These are phyloP conservation scores for Anoplophora glabripennis DNA, from an alignment of 1,140 invertebrate genomes.

Conservation along the genomic window DNA sequence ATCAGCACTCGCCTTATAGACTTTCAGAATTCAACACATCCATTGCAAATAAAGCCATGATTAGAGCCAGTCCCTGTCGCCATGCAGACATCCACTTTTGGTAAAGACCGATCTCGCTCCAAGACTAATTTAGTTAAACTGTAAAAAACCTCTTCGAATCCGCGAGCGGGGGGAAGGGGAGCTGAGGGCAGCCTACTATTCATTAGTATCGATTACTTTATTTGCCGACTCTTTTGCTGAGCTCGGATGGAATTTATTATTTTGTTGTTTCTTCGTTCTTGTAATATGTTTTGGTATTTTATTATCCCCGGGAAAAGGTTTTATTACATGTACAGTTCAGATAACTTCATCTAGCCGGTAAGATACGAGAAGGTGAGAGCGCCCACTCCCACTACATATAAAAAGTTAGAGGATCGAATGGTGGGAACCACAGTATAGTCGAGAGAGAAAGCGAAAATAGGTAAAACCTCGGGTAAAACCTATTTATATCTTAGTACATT, in stretches of 20 bases:
- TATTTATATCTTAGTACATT: too few species aligned
- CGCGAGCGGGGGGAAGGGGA: neutral
- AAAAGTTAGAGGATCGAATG: too few species aligned
- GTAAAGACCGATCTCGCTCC: conserved; percentile 2
- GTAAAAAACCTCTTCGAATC: too few species aligned
- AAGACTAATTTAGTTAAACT: conserved; percentile 15
- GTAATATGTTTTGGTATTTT: too few species aligned
- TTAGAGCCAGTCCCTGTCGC: neutral
- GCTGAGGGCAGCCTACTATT: conserved; percentile 12
- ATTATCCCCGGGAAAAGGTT: too few species aligned
- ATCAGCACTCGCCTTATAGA: neutral
- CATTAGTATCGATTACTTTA: conserved; percentile 29
- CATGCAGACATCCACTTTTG: neutral
- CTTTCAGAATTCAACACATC: neutral
- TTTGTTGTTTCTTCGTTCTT: conserved; percentile 10
- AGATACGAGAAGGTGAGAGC: too few species aligned
- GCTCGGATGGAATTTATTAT: conserved; percentile 8
- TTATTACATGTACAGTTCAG: too few species aligned
- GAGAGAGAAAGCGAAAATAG: too few species aligned
- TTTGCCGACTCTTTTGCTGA: conserved; percentile 17
- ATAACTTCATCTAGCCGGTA: too few species aligned
- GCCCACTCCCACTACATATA: too few species aligned
- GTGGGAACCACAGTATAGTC: too few species aligned
- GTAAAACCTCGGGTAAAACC: too few species aligned
- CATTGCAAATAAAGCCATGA: neutral